Conservation (phyloP, 2,888 invertebrate genomes). For the Acrobasis suavella region DNA sequence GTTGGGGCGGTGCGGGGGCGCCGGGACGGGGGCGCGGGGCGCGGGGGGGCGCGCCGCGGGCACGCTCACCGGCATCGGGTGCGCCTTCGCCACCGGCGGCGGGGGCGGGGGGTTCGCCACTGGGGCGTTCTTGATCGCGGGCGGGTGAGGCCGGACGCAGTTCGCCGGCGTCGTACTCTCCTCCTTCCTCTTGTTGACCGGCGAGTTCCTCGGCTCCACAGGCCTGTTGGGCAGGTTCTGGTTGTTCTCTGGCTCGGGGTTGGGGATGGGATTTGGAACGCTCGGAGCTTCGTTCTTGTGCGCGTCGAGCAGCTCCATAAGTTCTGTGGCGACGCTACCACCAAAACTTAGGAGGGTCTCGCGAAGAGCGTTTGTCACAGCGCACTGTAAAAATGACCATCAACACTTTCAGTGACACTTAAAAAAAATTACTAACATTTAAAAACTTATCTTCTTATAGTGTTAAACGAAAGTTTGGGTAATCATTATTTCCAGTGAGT, state of each 20-base stretch:
- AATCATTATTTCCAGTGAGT: too few species aligned
- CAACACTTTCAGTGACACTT: not conserved
- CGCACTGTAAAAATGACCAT: conserved; percentile 51
- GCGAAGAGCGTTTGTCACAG: conserved; percentile 72
- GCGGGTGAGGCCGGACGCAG: conserved; percentile 26
- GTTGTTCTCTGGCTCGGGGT: conserved; percentile 51
- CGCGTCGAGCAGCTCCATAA: conserved; percentile 56
- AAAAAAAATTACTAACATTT: too few species aligned
- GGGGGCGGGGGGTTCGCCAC: conserved; percentile 37
- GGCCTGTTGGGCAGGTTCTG: conserved; percentile 50
- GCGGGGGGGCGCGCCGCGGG: conserved; percentile 34
- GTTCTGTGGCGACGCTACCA: conserved; percentile 61
- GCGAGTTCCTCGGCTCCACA: conserved; percentile 47
- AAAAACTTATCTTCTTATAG: too few species aligned
- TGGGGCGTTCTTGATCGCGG: conserved; percentile 36
- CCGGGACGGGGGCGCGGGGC: conserved; percentile 36
- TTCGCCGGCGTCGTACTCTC: conserved; percentile 24
- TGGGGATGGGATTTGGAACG: conserved; percentile 23
- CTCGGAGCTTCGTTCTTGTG: conserved; percentile 35
- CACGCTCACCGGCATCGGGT: conserved; percentile 46
- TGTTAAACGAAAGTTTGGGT: too few species aligned
- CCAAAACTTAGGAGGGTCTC: conserved; percentile 76
- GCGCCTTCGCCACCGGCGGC: conserved; percentile 48
- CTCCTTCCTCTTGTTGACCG: conserved; percentile 46
- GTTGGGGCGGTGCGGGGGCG: conserved; percentile 40